phyloP scores from a whole-genome alignment of 2,113 vertebrate species.

The Osmerus mordax region DNA sequence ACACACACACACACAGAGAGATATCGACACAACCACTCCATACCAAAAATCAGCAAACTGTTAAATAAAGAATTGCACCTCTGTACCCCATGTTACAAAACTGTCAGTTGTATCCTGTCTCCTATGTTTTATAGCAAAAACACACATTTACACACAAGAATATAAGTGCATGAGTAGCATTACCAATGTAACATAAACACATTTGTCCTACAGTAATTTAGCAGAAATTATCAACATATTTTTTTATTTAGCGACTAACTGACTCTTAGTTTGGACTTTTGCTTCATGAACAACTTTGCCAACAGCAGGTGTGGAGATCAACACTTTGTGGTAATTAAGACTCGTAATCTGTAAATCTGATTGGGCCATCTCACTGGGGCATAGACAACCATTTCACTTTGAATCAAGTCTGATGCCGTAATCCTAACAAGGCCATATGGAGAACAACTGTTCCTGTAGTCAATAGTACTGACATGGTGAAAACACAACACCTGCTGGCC shows the following conservation, averaged over 20 bases:
- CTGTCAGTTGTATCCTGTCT: too few relatives aligned
- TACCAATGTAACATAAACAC: background rate
- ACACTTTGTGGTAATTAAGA: conserved; percentile 26
- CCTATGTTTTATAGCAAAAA: background rate
- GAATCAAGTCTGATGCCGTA: conserved; percentile 41
- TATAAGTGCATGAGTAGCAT: background rate
- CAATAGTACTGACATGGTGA: background rate
- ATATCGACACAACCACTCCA: too few relatives aligned
- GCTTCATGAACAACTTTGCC: background rate
- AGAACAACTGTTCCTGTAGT: conserved; percentile 3
- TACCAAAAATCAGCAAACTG: too few relatives aligned
- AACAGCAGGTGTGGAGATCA: background rate
- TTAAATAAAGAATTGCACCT: too few relatives aligned
- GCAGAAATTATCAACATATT: background rate
- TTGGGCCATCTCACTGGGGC: conserved; percentile 31
- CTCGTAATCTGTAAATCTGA: conserved; percentile 61
- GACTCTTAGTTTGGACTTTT: background rate
- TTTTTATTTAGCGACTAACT: background rate
- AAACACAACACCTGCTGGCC: conserved; percentile 19
- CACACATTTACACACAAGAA: background rate
- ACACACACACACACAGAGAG: too few relatives aligned
- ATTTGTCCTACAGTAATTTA: background rate
- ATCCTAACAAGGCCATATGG: conserved; percentile 50
- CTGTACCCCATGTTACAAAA: too few relatives aligned
- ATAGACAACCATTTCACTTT: conserved; percentile 32